Conservation (phyloP, 2,888 invertebrate species). For the Nymphalis c-album region DNA sequence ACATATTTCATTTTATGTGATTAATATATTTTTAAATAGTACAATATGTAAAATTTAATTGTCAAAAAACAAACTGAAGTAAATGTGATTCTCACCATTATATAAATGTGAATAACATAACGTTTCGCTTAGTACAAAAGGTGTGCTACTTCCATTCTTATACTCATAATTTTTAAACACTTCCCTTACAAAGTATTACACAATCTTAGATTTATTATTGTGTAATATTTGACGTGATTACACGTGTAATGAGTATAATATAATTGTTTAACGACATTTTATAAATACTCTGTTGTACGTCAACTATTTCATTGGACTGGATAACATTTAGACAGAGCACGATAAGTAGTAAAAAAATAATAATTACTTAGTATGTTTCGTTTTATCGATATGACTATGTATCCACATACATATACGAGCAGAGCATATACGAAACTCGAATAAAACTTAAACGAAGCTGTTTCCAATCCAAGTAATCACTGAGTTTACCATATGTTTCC, state of each 20-base stretch:
- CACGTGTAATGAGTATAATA: conserved; percentile 24
- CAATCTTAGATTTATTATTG: conserved; percentile 55
- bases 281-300: background rate
- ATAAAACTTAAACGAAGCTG: too few species aligned
- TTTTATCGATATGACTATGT: too few species aligned
- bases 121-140: conserved; percentile 59
- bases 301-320: background rate
- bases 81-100: conserved; percentile 54
- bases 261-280: conserved; percentile 8
- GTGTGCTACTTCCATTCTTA: conserved; percentile 63
- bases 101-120: conserved; percentile 58
- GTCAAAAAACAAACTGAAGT: conserved; percentile 35
- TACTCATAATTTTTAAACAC: conserved; percentile 50
- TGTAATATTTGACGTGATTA: conserved; percentile 62
- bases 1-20: too few species aligned
- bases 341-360: too few species aligned
- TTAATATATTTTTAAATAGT: background rate
- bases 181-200: conserved; percentile 62
- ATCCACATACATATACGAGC: too few species aligned
- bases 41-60: conserved; percentile 8
- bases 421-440: too few species aligned
- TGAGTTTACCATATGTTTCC: too few species aligned
- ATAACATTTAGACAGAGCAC: too few species aligned
- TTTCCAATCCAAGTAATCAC: too few species aligned
- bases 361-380: too few species aligned